Conservation (phyloP, 2,888 invertebrate species). For the Luperina testacea region DNA sequence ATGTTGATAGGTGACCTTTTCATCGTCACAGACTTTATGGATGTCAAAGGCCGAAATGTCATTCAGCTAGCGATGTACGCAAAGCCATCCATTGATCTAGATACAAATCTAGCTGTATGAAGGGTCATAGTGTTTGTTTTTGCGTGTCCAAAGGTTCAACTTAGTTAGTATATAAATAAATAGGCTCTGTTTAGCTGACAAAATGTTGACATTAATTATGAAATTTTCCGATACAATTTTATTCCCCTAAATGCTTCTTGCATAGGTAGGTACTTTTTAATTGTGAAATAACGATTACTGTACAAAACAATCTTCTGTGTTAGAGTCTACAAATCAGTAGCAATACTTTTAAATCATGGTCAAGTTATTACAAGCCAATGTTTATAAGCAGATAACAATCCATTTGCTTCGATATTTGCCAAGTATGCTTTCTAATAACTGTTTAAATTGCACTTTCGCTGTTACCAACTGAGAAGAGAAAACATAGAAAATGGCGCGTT, state of each 20-base stretch:
- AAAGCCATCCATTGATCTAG: slow-evolving; percentile 14
- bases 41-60: slow-evolving; percentile 37
- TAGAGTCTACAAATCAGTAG: slow-evolving; percentile 8
- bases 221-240: background rate
- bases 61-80: slow-evolving; percentile 7
- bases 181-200: background rate
- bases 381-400: slow-evolving; percentile 38
- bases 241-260: background rate
- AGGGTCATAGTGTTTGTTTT: background rate
- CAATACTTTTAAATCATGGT: slow-evolving; percentile 28
- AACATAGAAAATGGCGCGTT: slow-evolving; percentile 73
- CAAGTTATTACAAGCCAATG: slow-evolving; percentile 26
- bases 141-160: too few species aligned
- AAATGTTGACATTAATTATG: background rate
- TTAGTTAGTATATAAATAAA: too few species aligned
- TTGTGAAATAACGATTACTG: background rate
- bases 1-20: slow-evolving; percentile 26
- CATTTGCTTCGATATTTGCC: slow-evolving; percentile 57
- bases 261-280: too few species aligned
- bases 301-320: background rate
- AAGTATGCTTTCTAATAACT: slow-evolving; percentile 76
- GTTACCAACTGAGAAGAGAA: slow-evolving; percentile 69
- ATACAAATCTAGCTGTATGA: background rate
- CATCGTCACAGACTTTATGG: slow-evolving; percentile 20
- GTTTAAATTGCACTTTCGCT: slow-evolving; percentile 79